These are phyloP conservation scores for Origma solitaria DNA, from an alignment of 2,113 vertebrate genomes.

Conservation along the genomic window DNA sequence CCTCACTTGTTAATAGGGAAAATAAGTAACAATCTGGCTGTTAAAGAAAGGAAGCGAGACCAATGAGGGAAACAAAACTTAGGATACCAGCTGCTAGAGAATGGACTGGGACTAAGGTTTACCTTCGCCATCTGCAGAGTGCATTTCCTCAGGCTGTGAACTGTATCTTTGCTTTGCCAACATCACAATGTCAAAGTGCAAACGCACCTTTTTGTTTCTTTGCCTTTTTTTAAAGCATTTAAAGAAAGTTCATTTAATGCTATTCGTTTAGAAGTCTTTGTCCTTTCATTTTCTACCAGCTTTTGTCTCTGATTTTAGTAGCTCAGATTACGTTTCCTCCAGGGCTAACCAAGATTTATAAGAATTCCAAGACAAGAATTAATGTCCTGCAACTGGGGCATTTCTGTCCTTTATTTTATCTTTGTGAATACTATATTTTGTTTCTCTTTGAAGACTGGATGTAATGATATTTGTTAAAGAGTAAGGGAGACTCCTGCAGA, in stretches of 20 bases:
- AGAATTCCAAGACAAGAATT: not conserved
- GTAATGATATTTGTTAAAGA: not conserved
- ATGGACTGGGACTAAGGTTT: not conserved
- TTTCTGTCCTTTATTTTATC: not conserved
- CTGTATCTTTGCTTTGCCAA: conserved; percentile 1
- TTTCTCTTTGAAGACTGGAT: not conserved
- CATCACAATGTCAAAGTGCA: fast-evolving
- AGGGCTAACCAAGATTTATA: not conserved
- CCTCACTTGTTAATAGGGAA: not conserved
- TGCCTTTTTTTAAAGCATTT: not conserved
- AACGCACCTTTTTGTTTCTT: not conserved
- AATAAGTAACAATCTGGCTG: conserved; percentile 12
- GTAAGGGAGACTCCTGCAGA: not conserved
- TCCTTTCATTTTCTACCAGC: not conserved
- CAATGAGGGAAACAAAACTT: conserved; percentile 17
- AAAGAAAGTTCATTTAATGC: not conserved
- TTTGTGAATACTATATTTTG: not conserved
- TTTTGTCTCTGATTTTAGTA: not conserved
- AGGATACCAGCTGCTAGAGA: conserved; percentile 7
- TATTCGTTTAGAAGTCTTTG: not conserved
- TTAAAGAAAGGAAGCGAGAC: conserved; percentile 30
- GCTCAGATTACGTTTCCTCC: not conserved
- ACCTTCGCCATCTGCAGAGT: conserved; percentile 30
- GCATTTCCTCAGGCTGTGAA: not conserved
- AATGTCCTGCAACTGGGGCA: not conserved